Evolutionary conservation across 1,140 invertebrate species (phyloP).

Genomic region (Diachasmimorpha longicaudata): DNA sequence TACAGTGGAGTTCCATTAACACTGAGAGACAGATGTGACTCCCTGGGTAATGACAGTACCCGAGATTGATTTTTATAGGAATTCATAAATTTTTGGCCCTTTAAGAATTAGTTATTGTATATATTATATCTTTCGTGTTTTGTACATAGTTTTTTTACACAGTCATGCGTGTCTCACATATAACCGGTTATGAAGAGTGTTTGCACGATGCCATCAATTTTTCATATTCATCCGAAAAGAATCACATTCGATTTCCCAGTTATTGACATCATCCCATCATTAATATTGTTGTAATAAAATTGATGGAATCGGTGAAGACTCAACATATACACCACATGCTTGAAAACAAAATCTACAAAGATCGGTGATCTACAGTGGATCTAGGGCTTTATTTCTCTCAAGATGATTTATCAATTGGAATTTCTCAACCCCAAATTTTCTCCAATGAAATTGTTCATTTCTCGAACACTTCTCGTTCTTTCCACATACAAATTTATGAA

Average conservation of each 20-base stretch:
- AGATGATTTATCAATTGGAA: too few species aligned
- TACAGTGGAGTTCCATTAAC: constrained; percentile 54
- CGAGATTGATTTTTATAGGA: not conserved
- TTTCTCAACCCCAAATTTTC: too few species aligned
- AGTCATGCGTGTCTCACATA: constrained; percentile 47
- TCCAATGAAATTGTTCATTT: too few species aligned
- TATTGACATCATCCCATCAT: not conserved
- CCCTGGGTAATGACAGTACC: constrained; percentile 6
- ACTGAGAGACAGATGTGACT: constrained; percentile 64
- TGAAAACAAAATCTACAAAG: constrained; percentile 40
- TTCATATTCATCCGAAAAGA: not conserved
- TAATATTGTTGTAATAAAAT: not conserved
- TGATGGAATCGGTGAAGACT: constrained; percentile 68
- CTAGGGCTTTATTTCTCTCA: too few species aligned
- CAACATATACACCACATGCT: constrained; percentile 64
- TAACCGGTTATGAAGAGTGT: constrained; percentile 66
- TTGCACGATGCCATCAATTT: constrained; percentile 27
- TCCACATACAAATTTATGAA: too few species aligned
- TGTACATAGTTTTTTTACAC: constrained; percentile 23
- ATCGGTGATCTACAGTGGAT: not conserved
- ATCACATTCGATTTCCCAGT: constrained; percentile 67
- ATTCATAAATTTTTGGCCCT: not conserved
- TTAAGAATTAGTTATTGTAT: constrained; percentile 29
- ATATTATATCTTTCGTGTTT: constrained; percentile 41
- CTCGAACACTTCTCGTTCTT: too few species aligned